A percentile compares a stretch with the other conserved stretches of the same genome.
phyloP scores from a whole-genome alignment of 2,113 vertebrate genomes.

The Eurystomus gularis region DNA sequence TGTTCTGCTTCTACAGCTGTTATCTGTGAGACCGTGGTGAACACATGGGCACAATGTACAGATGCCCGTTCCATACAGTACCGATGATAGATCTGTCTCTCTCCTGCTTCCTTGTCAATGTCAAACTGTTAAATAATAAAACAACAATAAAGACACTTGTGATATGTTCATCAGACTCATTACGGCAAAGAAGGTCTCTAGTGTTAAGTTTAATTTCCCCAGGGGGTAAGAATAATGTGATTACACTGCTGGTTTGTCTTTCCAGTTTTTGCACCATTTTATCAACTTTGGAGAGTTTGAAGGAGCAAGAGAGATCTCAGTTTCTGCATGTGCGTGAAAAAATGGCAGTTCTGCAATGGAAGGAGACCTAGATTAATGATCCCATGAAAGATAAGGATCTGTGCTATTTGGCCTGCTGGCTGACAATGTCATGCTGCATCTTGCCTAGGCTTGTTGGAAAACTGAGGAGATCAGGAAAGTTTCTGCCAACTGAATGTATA shows the following conservation, averaged over 20 bases:
- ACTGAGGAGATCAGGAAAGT: background rate
- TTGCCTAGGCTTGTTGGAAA: background rate
- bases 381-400: background rate
- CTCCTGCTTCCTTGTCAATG: conserved; percentile 93
- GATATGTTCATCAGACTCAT: background rate
- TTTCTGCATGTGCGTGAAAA: background rate
- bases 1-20: conserved; percentile 93
- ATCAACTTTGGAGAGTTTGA: background rate
- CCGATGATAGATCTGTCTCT: conserved; percentile 95
- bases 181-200: background rate
- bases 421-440: background rate
- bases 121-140: conserved; percentile 81
- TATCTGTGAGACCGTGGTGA: conserved; percentile 96
- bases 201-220: background rate
- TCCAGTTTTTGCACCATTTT: background rate
- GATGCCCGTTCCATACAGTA: conserved; percentile 95
- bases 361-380: background rate
- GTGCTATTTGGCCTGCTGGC: background rate
- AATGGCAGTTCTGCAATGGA: background rate
- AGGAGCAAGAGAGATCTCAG: background rate
- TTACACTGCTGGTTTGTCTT: background rate
- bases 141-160: background rate
- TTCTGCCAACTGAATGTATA: background rate
- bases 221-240: background rate
- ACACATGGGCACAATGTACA: conserved; percentile 91